Percentiles rank a stretch among this genome's conserved stretches.
These are phyloP conservation scores for Blastomussa wellsi DNA, from an alignment of 92 coral and sea anemone species.

Conservation along the genomic window DNA sequence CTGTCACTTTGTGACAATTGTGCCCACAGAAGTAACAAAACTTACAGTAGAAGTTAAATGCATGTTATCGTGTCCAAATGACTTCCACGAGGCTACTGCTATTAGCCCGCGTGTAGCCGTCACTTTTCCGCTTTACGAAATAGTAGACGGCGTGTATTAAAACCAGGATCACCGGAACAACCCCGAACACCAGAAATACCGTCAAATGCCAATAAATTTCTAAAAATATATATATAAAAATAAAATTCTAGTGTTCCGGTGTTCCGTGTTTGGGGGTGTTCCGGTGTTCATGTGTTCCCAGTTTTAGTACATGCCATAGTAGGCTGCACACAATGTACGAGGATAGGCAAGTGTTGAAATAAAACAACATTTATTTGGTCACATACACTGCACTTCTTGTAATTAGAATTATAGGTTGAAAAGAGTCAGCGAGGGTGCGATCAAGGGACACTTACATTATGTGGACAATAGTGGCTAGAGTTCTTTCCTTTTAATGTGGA, in stretches of 20 bases:
- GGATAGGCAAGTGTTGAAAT: not conserved
- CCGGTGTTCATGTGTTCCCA: too few relatives aligned
- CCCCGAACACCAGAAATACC: too few relatives aligned
- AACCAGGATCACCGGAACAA: too few relatives aligned
- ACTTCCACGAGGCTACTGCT: not conserved
- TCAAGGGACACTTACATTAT: not conserved
- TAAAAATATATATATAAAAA: too few relatives aligned
- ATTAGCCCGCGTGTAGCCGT: too few relatives aligned
- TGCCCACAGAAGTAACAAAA: not conserved
- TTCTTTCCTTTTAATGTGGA: not conserved
- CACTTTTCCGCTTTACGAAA: too few relatives aligned
- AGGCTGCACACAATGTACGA: too few relatives aligned
- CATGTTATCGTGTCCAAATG: constrained; percentile 1
- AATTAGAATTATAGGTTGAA: not conserved
- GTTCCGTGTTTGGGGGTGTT: too few relatives aligned
- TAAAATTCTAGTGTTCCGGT: too few relatives aligned
- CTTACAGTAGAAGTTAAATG: not conserved
- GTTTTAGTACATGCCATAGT: too few relatives aligned
- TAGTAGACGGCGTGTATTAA: too few relatives aligned
- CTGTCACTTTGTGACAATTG: not conserved
- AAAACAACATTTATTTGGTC: not conserved
- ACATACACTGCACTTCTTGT: not conserved
- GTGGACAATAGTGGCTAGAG: not conserved
- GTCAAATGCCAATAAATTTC: too few relatives aligned
- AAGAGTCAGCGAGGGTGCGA: not conserved